Conservation (phyloP, 2,113 vertebrate genomes). For the Axis porcinus region DNA sequence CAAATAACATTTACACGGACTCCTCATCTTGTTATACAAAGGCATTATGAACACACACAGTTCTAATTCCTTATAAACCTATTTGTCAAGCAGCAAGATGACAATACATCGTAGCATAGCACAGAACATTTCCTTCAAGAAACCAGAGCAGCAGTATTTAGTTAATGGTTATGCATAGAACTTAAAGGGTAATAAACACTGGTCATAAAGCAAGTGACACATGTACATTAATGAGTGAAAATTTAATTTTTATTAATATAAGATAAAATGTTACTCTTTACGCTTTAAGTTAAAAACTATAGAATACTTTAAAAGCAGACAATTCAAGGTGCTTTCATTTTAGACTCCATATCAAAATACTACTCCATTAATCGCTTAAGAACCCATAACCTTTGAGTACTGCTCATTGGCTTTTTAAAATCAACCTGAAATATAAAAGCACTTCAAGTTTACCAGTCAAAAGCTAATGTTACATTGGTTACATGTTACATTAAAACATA, state of each 20-base stretch:
- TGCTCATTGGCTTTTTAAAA: conserved; percentile 56
- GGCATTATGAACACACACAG: conserved; percentile 41
- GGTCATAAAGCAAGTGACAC: neutral
- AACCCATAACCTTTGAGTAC: neutral
- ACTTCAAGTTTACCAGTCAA: conserved; percentile 40
- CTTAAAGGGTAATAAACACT: neutral
- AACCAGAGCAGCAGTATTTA: conserved; percentile 53
- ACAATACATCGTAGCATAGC: conserved; percentile 45
- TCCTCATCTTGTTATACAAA: conserved; percentile 39
- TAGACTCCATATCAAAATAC: conserved; percentile 28
- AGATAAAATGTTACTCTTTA: neutral
- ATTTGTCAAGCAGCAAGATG: conserved; percentile 67
- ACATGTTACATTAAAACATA: conserved; percentile 71
- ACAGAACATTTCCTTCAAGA: conserved; percentile 34
- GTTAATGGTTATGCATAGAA: conserved; percentile 62
- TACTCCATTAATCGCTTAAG: conserved; percentile 42
- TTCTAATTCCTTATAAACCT: conserved; percentile 65
- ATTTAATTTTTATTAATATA: neutral
- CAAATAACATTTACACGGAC: neutral
- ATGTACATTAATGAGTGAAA: neutral
- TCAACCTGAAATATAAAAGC: conserved; percentile 55
- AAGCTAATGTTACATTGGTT: conserved; percentile 64
- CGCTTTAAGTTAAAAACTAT: conserved; percentile 27
- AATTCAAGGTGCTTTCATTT: conserved; percentile 6
- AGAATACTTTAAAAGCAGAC: conserved; percentile 19